Percentiles rank a stretch among this genome's conserved stretches.
phyloP scores from a whole-genome alignment of 2,888 invertebrate genomes.

The Nomada fabriciana region DNA sequence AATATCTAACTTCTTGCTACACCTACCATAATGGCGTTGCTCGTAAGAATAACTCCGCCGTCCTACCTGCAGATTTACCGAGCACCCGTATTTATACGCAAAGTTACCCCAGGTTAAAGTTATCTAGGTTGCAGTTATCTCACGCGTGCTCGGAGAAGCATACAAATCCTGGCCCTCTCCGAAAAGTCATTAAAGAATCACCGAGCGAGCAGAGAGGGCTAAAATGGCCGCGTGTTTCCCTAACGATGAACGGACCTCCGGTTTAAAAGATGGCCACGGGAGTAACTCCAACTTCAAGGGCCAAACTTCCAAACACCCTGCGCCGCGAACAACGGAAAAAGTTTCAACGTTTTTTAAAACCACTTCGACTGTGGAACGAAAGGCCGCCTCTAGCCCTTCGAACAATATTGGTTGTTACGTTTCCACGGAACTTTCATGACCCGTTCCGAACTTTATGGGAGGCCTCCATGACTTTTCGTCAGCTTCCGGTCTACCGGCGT shows the following conservation, averaged over 20 bases:
- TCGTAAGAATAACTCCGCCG: constrained; percentile 4
- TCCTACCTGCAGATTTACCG: neutral
- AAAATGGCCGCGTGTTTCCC: constrained; percentile 8
- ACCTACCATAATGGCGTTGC: neutral
- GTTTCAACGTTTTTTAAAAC: constrained; percentile 21
- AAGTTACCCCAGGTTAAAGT: constrained; percentile 2
- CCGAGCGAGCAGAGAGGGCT: neutral
- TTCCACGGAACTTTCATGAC: constrained; percentile 14
- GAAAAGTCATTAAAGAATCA: constrained; percentile 46
- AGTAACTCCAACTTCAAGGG: constrained; percentile 24
- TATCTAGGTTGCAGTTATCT: neutral
- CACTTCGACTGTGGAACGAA: neutral
- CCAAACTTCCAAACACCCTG: constrained; percentile 28
- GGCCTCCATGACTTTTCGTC: constrained; percentile 1
- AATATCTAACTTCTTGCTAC: neutral
- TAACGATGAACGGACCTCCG: constrained; percentile 17
- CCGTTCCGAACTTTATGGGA: constrained; percentile 6
- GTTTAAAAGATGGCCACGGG: constrained; percentile 29
- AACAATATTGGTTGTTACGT: constrained; percentile 46
- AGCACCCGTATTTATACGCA: constrained; percentile 6
- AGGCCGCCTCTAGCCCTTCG: constrained; percentile 4
- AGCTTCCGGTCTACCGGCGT: constrained; percentile 9
- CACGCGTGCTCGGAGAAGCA: neutral
- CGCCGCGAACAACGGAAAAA: constrained; percentile 17
- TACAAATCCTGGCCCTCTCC: neutral